Evolutionary conservation across 2,888 invertebrate genomes (phyloP).

Genomic region (Drosophila algonquin): DNA sequence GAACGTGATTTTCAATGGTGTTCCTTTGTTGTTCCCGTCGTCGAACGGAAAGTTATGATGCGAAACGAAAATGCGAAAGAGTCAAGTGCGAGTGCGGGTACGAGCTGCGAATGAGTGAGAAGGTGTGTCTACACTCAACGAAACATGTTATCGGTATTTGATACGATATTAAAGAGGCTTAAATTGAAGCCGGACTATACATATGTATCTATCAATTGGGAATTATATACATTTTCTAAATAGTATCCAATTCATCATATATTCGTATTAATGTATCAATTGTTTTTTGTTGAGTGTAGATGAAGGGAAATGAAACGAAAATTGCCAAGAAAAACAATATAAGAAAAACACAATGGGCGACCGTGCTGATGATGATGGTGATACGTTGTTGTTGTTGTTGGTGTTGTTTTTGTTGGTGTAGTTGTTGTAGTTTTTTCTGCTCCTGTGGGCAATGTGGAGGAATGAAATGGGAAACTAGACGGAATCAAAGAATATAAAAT

Average conservation of each 20-base stretch:
- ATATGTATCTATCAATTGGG: not conserved
- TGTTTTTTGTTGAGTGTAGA: not conserved
- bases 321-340: conserved; percentile 52
- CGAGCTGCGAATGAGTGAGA: conserved; percentile 64
- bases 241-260: not conserved
- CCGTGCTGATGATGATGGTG: conserved; percentile 63
- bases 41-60: conserved; percentile 72
- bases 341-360: conserved; percentile 50
- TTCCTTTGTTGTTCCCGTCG: conserved; percentile 42
- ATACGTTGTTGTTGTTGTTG: conserved; percentile 55
- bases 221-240: not conserved
- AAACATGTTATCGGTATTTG: not conserved
- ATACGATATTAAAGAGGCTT: not conserved
- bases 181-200: not conserved
- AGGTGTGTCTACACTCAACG: conserved; percentile 23
- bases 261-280: not conserved
- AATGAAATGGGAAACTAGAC: conserved; percentile 61
- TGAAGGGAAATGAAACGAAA: conserved; percentile 25
- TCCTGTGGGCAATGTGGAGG: conserved; percentile 44
- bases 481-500: conserved; percentile 67
- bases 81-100: conserved; percentile 52
- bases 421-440: conserved; percentile 20
- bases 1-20: conserved; percentile 70
- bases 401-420: conserved; percentile 14
- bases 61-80: conserved; percentile 72